Base-by-base conservation (phyloP, 1,140 invertebrate species). In the Armadillidium nasatum region DNA sequence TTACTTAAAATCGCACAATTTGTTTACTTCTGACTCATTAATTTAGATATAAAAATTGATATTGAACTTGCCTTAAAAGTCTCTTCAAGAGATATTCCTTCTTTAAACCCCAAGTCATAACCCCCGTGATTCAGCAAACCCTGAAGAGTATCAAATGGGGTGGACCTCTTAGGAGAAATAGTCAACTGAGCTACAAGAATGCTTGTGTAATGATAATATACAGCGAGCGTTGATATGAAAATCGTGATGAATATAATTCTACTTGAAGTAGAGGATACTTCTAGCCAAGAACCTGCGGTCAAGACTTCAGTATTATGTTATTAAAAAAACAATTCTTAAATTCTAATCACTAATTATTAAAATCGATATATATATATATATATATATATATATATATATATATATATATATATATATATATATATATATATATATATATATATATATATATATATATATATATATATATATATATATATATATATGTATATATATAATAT, bases 141-240 rank as follows among this genome's bases (percentile, higher is more conserved):
- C 19, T 60, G 50, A 19, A 60, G 50, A 2, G 50, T 60, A 13
- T 13, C 19, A 7, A 60, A 60, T 15, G 50, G 50, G 19, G 50
- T 60, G 50, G 50, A 60, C 11, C 11, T 19, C 11, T 60, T 19
- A 2, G 79, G 78, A 44, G 79, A 67, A 46, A 80, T 74, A 13
- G 79, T 80, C 23, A 80, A 76, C 33, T 76, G 71, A 0, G 79
- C 75, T 10, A 78, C 77, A 44, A 80, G 79, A 21, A 76, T 76
- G 22, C 74, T 76, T 67, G 79, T 80, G 79, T 80, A 80, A 74
- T 80, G 75, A 46, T 74, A 75, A 43, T 80, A 80, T n/a, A 78
- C 76, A 54, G 76, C 46, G 46, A 80, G 54, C 66, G 79, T 80
- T n/a, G 76, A 72, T n/a, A 78, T 15, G 43, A 71, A 71, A 13